Base-by-base conservation (phyloP, 2,888 invertebrate genomes). In the Apodemia hepburni region DNA sequence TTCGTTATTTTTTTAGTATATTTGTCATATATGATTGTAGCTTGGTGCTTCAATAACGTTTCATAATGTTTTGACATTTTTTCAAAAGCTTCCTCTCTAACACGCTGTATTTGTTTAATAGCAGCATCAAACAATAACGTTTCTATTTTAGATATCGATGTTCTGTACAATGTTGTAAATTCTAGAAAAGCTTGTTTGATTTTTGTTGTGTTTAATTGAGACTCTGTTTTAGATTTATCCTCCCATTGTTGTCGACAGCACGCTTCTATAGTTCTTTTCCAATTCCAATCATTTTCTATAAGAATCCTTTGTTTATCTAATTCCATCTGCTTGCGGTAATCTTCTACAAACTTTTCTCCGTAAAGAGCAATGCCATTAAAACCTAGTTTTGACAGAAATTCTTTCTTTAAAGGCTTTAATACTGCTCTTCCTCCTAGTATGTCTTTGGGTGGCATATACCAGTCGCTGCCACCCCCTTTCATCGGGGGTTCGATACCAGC, bases 401-500 rank as follows among this genome's bases (percentile, higher is more conserved):
- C 70, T 33, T 79, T 81, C 63, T 76, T 76, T 0, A 81, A 63
- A 0, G 91, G 88, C 69, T 82, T 84, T 49, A 89, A 65, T 12
- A 86, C 83, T 3, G 74, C 68, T 64, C 77, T 79, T 18, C 87
- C 81, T 65, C 75, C 67, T 2, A 88, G 73, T 1, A 86, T 68
- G 2, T 87, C 84, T 49, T 76, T 66, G 0, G 91, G 87, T 3
- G 87, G 81, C 51, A 82, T 70, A 69, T 75, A 86, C 88, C 89
- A 89, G 63, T 85, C 82, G 63, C 57, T 75, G 0, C 90, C 90
- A 0, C 85, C 88, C 8, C 90, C 89, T 68, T 80, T 80, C 73
- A 90, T 71, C 0, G 78, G 75, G 0, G 91, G 91, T 65, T 87
- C 84, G 0, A 91, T 70, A 0, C 90, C 90, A 2, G 88, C 89